phyloP scores from a whole-genome alignment of 2,888 invertebrate genomes.

The Automeris io region DNA sequence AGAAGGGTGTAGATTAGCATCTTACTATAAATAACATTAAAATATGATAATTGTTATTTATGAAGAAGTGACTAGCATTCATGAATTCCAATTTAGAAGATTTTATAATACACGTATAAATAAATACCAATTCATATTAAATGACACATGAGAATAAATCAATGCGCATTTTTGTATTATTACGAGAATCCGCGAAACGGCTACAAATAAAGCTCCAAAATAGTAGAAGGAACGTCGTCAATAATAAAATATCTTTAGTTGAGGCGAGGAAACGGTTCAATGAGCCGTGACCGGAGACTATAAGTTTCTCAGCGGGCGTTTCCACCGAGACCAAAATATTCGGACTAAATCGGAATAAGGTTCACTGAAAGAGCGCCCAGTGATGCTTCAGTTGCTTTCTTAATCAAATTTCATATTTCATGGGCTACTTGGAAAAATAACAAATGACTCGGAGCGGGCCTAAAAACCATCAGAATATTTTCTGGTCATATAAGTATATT shows the following conservation, averaged over 20 bases:
- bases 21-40: no score
- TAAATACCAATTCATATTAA: no score
- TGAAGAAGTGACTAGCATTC: no score
- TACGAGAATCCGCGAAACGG: neutral
- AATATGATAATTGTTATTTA: no score
- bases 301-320: slow-evolving; percentile 43
- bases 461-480: no score
- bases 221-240: neutral
- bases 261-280: slow-evolving; percentile 34
- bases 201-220: neutral
- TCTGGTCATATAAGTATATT: no score
- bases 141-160: no score
- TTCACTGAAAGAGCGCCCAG: slow-evolving; percentile 5
- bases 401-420: slow-evolving; percentile 7
- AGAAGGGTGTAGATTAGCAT: no score
- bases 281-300: slow-evolving; percentile 36
- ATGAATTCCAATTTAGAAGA: no score
- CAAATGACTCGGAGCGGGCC: no score
- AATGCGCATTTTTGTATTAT: no score
- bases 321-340: slow-evolving; percentile 16
- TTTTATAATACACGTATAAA: no score
- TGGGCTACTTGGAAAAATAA: neutral
- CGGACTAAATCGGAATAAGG: slow-evolving; percentile 10
- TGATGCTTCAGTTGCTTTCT: neutral
- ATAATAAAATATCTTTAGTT: slow-evolving; percentile 12